Evolutionary conservation across 2,888 invertebrate species (phyloP).

Genomic region (Coenonympha arcania): DNA sequence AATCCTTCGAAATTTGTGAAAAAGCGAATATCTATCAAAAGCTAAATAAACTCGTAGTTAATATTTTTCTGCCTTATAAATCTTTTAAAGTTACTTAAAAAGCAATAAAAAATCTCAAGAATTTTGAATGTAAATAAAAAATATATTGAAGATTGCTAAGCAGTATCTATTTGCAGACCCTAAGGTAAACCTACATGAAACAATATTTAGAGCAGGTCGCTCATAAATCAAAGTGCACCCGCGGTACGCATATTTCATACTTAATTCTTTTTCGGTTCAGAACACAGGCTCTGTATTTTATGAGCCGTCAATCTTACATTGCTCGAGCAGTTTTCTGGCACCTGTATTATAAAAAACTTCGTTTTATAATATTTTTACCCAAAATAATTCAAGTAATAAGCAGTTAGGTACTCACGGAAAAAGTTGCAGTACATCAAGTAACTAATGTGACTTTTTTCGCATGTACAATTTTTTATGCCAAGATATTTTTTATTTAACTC

Average conservation of each 20-base stretch:
- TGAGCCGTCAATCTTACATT: constrained; percentile 49
- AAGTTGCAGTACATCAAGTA: no score
- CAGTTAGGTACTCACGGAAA: neutral
- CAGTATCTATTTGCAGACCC: neutral
- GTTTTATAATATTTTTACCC: neutral
- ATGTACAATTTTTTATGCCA: no score
- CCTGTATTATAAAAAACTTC: constrained; percentile 35
- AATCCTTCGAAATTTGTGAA: no score
- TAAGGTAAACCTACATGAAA: constrained; percentile 35
- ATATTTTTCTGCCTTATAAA: no score
- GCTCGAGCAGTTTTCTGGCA: constrained; percentile 39
- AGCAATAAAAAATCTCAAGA: neutral
- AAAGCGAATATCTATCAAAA: no score
- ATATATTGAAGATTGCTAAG: neutral
- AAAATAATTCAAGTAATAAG: neutral
- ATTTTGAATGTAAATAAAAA: neutral
- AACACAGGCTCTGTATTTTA: constrained; percentile 49
- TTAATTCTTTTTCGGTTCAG: constrained; percentile 67
- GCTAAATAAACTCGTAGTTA: no score
- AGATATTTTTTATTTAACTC: no score
- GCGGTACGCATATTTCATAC: constrained; percentile 71
- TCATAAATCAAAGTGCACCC: constrained; percentile 67
- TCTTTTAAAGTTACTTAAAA: no score
- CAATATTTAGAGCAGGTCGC: constrained; percentile 48
- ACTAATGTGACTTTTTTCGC: no score